Base-by-base conservation (phyloP, 2,888 invertebrate genomes). In the Rhingia rostrata region DNA sequence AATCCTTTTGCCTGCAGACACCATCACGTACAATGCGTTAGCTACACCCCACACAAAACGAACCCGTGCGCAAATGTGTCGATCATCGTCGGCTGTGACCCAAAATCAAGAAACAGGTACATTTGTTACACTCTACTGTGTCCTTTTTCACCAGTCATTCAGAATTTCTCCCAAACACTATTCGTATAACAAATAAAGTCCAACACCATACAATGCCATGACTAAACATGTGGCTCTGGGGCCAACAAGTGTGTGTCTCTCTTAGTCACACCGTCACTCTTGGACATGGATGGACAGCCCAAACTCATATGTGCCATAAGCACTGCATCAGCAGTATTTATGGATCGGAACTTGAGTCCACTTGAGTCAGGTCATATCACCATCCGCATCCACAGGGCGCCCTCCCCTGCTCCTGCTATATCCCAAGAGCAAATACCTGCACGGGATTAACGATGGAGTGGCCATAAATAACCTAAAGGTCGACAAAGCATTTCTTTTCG, bases 391-490 rank as follows among this genome's bases (percentile, higher is more conserved):
- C 39, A 30, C 9, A 4, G 4, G 6, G 10, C n/a, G 12, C 14
- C 22, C 9, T 22, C 12, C 33, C 22, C 33, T 45, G n/a, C 22
- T 22, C 22, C 2, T 53, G 43, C 39, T 49, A 74, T 47, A 67
- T 79, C 80, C 70, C 80, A 64, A 66, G 66, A 84, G 84, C 80
- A 84, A 84, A 84, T 84, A 84, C 75, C 84, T 80, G 79, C 84
- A 84, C 70, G 80, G 74, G 79, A 84, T 75, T 84, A 80, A 79
- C 84, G 74, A 66, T 80, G 66, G 84, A 74, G 74, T 80, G 80
- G 74, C 84, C 79, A 84, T 84, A 84, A 84, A 84, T 84, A 84
- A 80, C 79, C 80, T 60, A 74, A 80, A 80, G 80, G 84, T 75
- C 75, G 74, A 66, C 58, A 79, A 79, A 79, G 64, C 73, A 73